phyloP scores from a whole-genome alignment of 2,888 invertebrate species.

The Elegia similella region DNA sequence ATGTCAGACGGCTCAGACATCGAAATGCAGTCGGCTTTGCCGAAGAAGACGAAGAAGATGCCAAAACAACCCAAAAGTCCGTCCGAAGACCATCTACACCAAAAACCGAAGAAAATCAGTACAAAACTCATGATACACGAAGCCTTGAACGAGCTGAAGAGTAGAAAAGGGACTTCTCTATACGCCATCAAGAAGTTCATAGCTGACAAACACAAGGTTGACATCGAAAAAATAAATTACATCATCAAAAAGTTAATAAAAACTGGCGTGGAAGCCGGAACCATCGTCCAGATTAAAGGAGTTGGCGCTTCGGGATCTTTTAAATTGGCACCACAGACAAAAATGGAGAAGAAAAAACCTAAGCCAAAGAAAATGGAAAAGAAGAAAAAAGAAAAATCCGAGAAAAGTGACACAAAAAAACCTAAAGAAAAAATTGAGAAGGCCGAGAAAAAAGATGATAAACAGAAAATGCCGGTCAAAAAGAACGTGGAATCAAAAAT shows the following conservation, averaged over 20 bases:
- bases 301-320: slow-evolving; percentile 65
- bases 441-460: slow-evolving; percentile 12
- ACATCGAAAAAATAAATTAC: slow-evolving; percentile 51
- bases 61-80: slow-evolving; percentile 36
- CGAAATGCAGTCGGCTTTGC: slow-evolving; percentile 37
- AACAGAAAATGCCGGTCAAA: slow-evolving; percentile 25
- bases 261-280: slow-evolving; percentile 53
- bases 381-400: slow-evolving; percentile 26
- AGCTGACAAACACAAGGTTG: slow-evolving; percentile 47
- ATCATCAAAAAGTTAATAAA: slow-evolving; percentile 61
- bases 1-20: slow-evolving; percentile 40
- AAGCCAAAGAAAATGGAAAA: slow-evolving; percentile 23
- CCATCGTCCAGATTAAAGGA: slow-evolving; percentile 58
- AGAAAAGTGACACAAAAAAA: slow-evolving; percentile 24
- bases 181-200: slow-evolving; percentile 67
- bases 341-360: slow-evolving; percentile 38
- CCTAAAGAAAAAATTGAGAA: slow-evolving; percentile 20
- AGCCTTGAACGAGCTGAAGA: slow-evolving; percentile 50
- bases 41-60: slow-evolving; percentile 30
- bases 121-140: slow-evolving; percentile 61
- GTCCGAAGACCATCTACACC: slow-evolving; percentile 31
- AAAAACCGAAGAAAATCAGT: slow-evolving; percentile 46
- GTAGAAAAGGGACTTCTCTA: slow-evolving; percentile 61
- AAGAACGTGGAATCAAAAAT: slow-evolving; percentile 3
- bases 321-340: slow-evolving; percentile 46